Conservation (phyloP, 2,797 vertebrate species). For the Paedocypris micromegethes region DNA sequence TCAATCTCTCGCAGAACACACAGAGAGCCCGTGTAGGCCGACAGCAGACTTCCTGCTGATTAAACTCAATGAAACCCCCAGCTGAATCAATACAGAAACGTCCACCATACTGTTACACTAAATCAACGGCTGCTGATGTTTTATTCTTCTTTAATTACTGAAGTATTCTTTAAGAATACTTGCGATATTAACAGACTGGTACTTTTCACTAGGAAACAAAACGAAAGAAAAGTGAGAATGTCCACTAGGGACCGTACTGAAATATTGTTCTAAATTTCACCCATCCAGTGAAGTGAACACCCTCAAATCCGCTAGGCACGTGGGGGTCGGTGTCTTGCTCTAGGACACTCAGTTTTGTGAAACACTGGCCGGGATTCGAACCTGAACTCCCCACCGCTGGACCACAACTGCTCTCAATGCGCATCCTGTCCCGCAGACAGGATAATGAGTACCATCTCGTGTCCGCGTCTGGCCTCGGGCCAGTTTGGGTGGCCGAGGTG, state of each 20-base stretch:
- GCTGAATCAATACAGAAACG: conserved; percentile 46
- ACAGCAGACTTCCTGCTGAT: conserved; percentile 48
- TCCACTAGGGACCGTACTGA: not conserved
- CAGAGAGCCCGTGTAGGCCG: conserved; percentile 30
- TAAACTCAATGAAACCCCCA: conserved; percentile 40
- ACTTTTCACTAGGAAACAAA: conserved; percentile 1
- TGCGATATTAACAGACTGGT: conserved; percentile 1
- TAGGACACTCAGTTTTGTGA: too few species aligned
- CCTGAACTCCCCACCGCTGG: too few species aligned
- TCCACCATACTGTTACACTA: conserved; percentile 20
- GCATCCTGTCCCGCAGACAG: not conserved
- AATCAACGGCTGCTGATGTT: conserved; percentile 28
- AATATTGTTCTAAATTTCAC: too few species aligned
- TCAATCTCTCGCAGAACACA: conserved; percentile 43
- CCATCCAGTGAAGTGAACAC: too few species aligned
- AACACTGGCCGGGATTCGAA: too few species aligned
- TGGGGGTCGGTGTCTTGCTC: too few species aligned
- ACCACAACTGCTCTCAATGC: too few species aligned
- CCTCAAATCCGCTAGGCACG: too few species aligned
- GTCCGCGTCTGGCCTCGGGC: not conserved
- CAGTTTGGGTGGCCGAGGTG: conserved; percentile 11
- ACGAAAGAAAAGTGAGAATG: not conserved
- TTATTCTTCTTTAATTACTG: conserved; percentile 2
- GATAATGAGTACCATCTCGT: not conserved
- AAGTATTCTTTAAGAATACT: too few species aligned